Base-by-base conservation (phyloP, 2,888 invertebrate species). In the Dasysyrphus albostriatus region DNA sequence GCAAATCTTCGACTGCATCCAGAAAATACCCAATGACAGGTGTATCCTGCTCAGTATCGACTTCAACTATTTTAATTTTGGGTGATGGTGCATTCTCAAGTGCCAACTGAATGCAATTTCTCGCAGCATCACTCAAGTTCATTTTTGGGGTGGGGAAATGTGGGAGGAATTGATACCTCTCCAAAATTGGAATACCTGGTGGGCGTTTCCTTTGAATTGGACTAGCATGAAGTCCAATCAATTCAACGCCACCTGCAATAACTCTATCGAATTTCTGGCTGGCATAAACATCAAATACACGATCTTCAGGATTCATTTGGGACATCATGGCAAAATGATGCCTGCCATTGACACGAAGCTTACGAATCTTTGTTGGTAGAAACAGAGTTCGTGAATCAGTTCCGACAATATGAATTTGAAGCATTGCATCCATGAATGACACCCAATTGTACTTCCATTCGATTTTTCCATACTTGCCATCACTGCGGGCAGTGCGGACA, bases 401-500 rank as follows among this genome's bases (percentile, higher is more conserved):
- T 34, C 95, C 94, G 34, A 97, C 91, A 65, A 98, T 95, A 89
- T 95, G 94, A 89, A 97, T 95, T 92, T 98, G 98, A 14, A 98
- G 93, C 95, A 98, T 96, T 44, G 96, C 96, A 93, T 98, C 98
- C 93, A 98, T 94, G 92, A 97, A 97, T 4, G 96, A 94, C 8
- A 97, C 95, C 98, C 98, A 98, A 92, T 97, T 97, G 89, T 95
- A 95, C 65, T 94, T 94, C 97, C 97, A 98, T 70, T 94, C 92
- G 7, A 89, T 91, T 91, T 90, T 89, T 5, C 93, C 93, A 34
- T 89, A 91, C 0, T 90, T 73, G 0, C 93, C 93, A 88, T 93
- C 92, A 2, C 90, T 88, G 0, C 93, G 90, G 0, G 92, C 92
- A 9, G 84, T 74, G 3, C 88, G 79, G 0, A 93, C 92, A 0